Evolutionary conservation across 2,888 invertebrate genomes (phyloP).

Genomic region (Drosophila tripunctata): DNA sequence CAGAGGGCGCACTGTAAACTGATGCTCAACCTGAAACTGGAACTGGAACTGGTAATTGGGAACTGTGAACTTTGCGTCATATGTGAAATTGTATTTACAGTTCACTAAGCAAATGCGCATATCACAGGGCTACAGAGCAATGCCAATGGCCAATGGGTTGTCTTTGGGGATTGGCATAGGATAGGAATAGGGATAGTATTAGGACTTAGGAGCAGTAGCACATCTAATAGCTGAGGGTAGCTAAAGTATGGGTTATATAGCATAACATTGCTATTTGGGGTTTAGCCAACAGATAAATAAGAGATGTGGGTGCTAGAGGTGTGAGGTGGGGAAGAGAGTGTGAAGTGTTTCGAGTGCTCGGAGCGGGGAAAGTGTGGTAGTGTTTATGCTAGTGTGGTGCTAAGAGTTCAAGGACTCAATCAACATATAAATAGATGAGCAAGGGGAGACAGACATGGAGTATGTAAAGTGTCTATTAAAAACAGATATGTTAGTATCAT

Average conservation of each 20-base stretch:
- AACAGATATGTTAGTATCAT: neutral
- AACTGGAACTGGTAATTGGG: neutral
- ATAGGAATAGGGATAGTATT: neutral
- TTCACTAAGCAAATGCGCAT: slow-evolving; percentile 75
- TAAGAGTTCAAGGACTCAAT: slow-evolving; percentile 62
- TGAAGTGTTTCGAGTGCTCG: slow-evolving; percentile 31
- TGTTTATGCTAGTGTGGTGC: slow-evolving; percentile 20
- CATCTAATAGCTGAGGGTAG: slow-evolving; percentile 8
- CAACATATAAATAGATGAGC: slow-evolving; percentile 50
- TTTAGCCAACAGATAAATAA: slow-evolving; percentile 41
- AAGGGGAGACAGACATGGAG: neutral
- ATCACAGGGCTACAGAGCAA: slow-evolving; percentile 51
- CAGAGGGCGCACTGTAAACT: slow-evolving; percentile 19
- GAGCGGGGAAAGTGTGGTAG: slow-evolving; percentile 15
- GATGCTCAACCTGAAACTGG: slow-evolving; percentile 22
- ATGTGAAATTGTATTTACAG: slow-evolving; percentile 69
- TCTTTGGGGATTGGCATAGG: slow-evolving; percentile 16
- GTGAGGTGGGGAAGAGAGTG: slow-evolving; percentile 21
- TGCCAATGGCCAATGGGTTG: slow-evolving; percentile 13
- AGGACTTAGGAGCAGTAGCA: slow-evolving; percentile 1
- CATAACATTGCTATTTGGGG: slow-evolving; percentile 40
- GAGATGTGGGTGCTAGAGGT: slow-evolving; percentile 26
- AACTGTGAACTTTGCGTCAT: slow-evolving; percentile 29
- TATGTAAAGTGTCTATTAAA: slow-evolving; percentile 12
- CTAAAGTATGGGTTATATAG: slow-evolving; percentile 37